Evolutionary conservation across 2,113 vertebrate species (phyloP).

Genomic region (Pachyramphus minor): DNA sequence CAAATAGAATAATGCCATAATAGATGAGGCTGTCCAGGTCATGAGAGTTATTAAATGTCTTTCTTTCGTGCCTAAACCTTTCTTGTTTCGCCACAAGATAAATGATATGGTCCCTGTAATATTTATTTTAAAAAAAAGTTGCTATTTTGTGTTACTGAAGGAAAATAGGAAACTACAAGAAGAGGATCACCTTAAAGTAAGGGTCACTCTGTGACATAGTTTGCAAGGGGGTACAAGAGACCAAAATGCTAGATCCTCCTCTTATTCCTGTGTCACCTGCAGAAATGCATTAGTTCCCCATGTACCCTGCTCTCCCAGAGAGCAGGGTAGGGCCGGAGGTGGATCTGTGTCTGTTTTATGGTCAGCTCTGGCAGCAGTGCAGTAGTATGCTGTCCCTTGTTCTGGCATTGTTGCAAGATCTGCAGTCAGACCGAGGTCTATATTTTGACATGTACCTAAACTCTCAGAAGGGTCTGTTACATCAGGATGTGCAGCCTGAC

Average conservation of each 20-base stretch:
- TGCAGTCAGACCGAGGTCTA: not conserved
- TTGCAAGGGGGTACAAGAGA: not conserved
- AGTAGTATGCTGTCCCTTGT: fast-evolving
- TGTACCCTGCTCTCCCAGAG: not conserved
- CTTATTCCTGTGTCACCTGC: not conserved
- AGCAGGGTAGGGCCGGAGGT: not conserved
- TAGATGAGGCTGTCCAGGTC: not conserved
- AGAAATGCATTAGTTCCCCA: not conserved
- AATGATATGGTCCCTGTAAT: not conserved
- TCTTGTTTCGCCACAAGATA: not conserved
- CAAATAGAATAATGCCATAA: not conserved
- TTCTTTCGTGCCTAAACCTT: not conserved
- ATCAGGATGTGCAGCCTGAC: not conserved
- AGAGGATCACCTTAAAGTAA: not conserved
- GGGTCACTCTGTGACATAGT: fast-evolving
- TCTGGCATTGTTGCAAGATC: not conserved
- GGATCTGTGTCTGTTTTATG: not conserved
- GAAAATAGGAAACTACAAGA: not conserved
- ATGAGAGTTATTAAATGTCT: not conserved
- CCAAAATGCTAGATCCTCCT: not conserved
- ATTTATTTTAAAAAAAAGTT: not conserved
- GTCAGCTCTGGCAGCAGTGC: not conserved
- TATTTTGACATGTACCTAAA: not conserved
- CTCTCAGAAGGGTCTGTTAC: not conserved
- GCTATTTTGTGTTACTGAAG: not conserved